phyloP scores from a whole-genome alignment of 2,113 vertebrate genomes.

The Chaetura pelagica region DNA sequence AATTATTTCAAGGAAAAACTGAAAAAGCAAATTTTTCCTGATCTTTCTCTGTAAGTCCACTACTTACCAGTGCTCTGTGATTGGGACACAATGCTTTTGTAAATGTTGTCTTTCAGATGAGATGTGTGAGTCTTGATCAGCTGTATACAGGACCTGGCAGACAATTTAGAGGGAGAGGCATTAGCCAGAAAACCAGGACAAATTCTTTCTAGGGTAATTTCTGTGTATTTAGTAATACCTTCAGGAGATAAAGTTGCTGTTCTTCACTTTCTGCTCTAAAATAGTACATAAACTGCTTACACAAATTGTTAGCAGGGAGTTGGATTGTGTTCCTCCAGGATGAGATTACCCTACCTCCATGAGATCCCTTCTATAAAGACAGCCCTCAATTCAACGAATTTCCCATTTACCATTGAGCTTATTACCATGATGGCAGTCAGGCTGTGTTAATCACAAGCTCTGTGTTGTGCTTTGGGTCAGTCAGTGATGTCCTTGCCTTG shows the following conservation, averaged over 20 bases:
- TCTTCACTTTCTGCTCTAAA: not conserved
- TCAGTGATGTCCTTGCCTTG: fast-evolving
- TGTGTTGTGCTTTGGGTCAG: not conserved
- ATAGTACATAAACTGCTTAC: not conserved
- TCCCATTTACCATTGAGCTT: not conserved
- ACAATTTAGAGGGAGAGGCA: not conserved
- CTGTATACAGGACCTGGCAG: not conserved
- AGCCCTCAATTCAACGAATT: not conserved
- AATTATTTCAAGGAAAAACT: not conserved
- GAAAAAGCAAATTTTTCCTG: not conserved
- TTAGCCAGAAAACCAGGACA: not conserved
- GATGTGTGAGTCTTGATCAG: not conserved
- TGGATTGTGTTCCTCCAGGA: not conserved
- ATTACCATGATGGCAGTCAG: not conserved
- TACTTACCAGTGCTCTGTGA: not conserved
- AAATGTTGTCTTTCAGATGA: not conserved
- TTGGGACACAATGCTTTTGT: not conserved
- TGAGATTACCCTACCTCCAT: not conserved
- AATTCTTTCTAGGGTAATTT: not conserved
- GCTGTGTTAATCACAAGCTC: too few species aligned
- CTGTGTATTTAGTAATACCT: not conserved
- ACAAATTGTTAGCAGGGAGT: not conserved
- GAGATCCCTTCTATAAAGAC: not conserved
- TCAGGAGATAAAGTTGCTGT: not conserved
- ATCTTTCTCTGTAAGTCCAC: not conserved